Evolutionary conservation across 2,888 invertebrate species (phyloP).

Genomic region (Eilema caniola): DNA sequence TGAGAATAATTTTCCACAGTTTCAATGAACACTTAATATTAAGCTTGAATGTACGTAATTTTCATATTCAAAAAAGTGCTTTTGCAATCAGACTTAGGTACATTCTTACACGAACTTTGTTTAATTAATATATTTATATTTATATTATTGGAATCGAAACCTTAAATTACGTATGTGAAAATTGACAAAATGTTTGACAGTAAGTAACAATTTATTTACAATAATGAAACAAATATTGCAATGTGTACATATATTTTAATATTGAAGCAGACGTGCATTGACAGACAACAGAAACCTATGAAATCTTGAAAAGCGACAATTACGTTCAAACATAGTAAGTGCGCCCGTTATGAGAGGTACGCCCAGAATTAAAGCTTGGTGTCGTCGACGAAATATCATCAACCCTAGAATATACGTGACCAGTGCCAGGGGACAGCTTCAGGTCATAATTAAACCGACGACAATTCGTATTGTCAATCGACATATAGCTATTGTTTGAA

Average conservation of each 20-base stretch:
- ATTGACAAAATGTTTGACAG: constrained; percentile 73
- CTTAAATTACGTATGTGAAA: constrained; percentile 79
- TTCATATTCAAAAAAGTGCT: constrained; percentile 71
- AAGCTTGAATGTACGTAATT: constrained; percentile 53
- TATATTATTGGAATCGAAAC: constrained; percentile 53
- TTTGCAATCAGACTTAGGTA: constrained; percentile 77
- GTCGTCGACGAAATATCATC: constrained; percentile 82
- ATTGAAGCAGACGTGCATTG: constrained; percentile 60
- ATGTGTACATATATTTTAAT: constrained; percentile 51
- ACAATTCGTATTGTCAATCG: constrained; percentile 87
- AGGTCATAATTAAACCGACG: constrained; percentile 86
- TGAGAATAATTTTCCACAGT: constrained; percentile 66
- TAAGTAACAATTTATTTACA: constrained; percentile 67
- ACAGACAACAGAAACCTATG: constrained; percentile 41
- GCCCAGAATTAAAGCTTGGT: constrained; percentile 74
- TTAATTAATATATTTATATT: constrained; percentile 65
- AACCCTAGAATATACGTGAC: constrained; percentile 85
- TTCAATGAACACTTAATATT: constrained; percentile 63
- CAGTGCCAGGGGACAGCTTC: constrained; percentile 82
- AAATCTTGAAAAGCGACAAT: constrained; percentile 48
- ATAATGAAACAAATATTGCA: constrained; percentile 52
- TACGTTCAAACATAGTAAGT: constrained; percentile 81
- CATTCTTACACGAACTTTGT: constrained; percentile 76
- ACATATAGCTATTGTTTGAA: constrained; percentile 90
- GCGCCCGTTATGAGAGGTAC: constrained; percentile 75